Conservation (phyloP, 2,113 vertebrate species). For the Vulpes lagopus region DNA sequence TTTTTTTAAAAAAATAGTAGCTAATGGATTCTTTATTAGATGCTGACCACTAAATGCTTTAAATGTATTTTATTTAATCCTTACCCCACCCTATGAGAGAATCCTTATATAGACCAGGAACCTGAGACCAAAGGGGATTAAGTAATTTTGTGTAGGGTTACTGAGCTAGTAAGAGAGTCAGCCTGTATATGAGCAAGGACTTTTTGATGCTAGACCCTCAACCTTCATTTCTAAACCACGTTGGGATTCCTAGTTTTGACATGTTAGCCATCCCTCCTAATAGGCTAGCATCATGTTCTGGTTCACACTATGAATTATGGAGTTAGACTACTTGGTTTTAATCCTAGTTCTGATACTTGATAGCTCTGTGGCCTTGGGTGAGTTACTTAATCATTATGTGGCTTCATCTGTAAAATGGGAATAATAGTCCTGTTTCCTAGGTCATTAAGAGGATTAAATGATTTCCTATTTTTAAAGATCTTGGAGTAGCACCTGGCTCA, state of each 20-base stretch:
- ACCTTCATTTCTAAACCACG: background rate
- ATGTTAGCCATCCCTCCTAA: background rate
- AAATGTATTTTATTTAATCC: background rate
- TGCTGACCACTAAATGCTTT: background rate
- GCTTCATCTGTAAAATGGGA: background rate
- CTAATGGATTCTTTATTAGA: background rate
- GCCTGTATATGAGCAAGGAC: background rate
- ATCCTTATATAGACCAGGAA: background rate
- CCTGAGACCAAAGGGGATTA: background rate
- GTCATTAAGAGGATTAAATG: background rate
- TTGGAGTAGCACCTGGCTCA: background rate
- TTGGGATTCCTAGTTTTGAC: background rate
- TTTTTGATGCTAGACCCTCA: background rate
- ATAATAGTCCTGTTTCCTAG: background rate
- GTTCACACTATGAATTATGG: background rate
- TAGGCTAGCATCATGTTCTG: background rate
- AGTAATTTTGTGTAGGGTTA: background rate
- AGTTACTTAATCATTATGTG: background rate
- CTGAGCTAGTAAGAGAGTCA: background rate
- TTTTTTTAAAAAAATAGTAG: background rate
- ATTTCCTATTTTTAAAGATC: background rate
- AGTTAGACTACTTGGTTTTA: background rate
- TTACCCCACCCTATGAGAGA: background rate
- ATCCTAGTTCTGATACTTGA: background rate
- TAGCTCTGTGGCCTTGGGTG: background rate